Percentiles rank a stretch among this genome's conserved stretches.
These are phyloP conservation scores for Macrobrachium nipponense DNA, from an alignment of 1,140 invertebrate genomes.

Conservation along the genomic window DNA sequence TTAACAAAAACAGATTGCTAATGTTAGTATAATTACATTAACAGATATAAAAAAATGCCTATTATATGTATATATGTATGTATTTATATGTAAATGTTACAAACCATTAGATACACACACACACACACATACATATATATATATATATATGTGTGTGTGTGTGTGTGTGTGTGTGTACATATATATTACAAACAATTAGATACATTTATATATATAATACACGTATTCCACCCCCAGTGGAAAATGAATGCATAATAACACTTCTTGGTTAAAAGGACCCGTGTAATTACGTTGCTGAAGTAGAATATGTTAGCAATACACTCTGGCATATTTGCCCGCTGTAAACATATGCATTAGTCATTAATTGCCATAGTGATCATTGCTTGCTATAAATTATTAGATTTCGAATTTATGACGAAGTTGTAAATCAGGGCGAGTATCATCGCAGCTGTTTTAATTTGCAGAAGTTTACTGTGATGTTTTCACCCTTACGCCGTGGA, in stretches of 20 bases:
- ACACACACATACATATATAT: constrained; percentile 11
- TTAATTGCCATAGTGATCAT: constrained; percentile 28
- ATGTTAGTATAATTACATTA: no score
- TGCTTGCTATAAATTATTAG: constrained; percentile 36
- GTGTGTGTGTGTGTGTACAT: neutral
- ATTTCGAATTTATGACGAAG: constrained; percentile 42
- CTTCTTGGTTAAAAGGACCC: no score
- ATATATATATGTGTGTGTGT: constrained; percentile 25
- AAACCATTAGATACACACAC: constrained; percentile 1
- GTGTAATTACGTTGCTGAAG: neutral
- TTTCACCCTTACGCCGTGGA: no score
- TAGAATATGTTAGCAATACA: neutral
- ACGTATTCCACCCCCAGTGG: neutral
- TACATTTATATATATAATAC: neutral
- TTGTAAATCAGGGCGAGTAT: constrained; percentile 28
- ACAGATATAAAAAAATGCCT: no score
- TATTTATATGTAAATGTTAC: neutral
- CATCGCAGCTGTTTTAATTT: no score
- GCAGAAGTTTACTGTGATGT: no score
- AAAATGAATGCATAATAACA: no score
- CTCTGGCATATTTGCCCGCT: neutral
- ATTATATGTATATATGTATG: no score
- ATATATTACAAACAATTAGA: neutral
- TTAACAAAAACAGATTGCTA: no score
- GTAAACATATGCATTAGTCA: constrained; percentile 36